These are phyloP conservation scores for Salvator merianae DNA, from an alignment of 2,113 vertebrate species.

Conservation along the genomic window DNA sequence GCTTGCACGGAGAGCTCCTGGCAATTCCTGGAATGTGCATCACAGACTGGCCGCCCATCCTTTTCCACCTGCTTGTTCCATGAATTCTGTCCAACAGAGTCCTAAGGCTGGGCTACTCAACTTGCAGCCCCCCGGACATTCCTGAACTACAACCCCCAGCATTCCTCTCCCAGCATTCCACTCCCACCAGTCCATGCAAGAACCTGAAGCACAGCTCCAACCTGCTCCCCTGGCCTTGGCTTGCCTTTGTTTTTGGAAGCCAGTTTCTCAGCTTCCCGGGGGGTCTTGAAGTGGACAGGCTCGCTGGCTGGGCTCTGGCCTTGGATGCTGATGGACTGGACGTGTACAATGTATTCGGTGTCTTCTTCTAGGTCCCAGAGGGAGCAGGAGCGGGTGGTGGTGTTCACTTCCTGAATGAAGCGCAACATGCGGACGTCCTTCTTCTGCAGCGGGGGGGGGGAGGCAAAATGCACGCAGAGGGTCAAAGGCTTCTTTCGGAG, in stretches of 20 bases:
- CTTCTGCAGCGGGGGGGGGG: slow-evolving; percentile 78
- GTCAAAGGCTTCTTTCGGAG: neutral
- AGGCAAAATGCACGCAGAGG: slow-evolving; percentile 11
- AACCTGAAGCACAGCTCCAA: neutral
- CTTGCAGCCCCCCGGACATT: too few species aligned
- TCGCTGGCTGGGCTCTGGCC: slow-evolving; percentile 93
- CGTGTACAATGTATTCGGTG: slow-evolving; percentile 94
- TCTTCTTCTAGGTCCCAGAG: slow-evolving; percentile 96
- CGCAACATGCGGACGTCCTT: slow-evolving; percentile 94
- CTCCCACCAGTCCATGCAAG: neutral
- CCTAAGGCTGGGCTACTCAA: too few species aligned
- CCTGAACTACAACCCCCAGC: too few species aligned
- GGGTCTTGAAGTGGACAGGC: slow-evolving; percentile 90
- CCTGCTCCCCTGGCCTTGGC: slow-evolving; percentile 1
- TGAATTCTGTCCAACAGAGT: too few species aligned
- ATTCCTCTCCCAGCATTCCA: too few species aligned
- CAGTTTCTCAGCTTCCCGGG: slow-evolving; percentile 92
- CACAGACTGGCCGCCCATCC: too few species aligned
- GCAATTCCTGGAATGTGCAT: too few species aligned
- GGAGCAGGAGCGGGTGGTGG: slow-evolving; percentile 93
- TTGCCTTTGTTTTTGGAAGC: slow-evolving; percentile 92
- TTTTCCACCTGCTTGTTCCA: too few species aligned
- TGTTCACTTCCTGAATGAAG: slow-evolving; percentile 98
- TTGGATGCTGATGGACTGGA: slow-evolving; percentile 92
- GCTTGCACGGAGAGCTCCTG: too few species aligned